Evolutionary conservation across 2,888 invertebrate genomes (phyloP).

Genomic region (Agonopterix heracliana): DNA sequence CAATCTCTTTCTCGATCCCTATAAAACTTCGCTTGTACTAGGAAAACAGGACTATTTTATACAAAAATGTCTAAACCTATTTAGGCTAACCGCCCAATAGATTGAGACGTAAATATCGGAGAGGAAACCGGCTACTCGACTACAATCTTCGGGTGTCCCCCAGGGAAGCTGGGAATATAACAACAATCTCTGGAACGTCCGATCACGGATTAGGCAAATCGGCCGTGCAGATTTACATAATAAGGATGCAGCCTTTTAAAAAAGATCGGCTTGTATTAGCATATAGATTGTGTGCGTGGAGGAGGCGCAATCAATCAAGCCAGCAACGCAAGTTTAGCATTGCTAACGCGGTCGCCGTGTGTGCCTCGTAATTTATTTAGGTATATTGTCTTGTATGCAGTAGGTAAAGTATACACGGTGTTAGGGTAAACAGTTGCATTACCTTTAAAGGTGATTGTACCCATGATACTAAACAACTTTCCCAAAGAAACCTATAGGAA

Average conservation of each 20-base stretch:
- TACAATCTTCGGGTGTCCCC: slow-evolving; percentile 17
- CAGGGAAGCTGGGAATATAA: slow-evolving; percentile 24
- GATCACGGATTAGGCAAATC: slow-evolving; percentile 53
- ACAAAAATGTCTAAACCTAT: neutral
- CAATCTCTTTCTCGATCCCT: no score
- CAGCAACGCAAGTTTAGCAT: slow-evolving; percentile 9
- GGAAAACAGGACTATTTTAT: no score
- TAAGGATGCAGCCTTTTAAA: slow-evolving; percentile 47
- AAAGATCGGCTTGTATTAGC: slow-evolving; percentile 41
- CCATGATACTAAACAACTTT: no score
- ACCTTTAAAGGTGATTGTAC: no score
- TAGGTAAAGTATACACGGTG: no score
- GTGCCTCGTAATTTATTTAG: neutral
- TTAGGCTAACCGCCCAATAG: slow-evolving; percentile 12
- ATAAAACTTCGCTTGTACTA: no score
- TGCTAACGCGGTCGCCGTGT: slow-evolving; percentile 8
- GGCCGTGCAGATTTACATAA: slow-evolving; percentile 52
- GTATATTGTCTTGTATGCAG: neutral
- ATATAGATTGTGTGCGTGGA: slow-evolving; percentile 57
- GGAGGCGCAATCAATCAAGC: slow-evolving; percentile 50
- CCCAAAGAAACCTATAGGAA: no score
- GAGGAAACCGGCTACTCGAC: neutral
- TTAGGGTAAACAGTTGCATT: no score
- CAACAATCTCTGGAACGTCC: slow-evolving; percentile 33
- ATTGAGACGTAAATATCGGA: slow-evolving; percentile 12